A percentile compares a stretch with the other conserved stretches of the same genome.
phyloP scores from a whole-genome alignment of 2,113 vertebrate species.

The Gallinago media region DNA sequence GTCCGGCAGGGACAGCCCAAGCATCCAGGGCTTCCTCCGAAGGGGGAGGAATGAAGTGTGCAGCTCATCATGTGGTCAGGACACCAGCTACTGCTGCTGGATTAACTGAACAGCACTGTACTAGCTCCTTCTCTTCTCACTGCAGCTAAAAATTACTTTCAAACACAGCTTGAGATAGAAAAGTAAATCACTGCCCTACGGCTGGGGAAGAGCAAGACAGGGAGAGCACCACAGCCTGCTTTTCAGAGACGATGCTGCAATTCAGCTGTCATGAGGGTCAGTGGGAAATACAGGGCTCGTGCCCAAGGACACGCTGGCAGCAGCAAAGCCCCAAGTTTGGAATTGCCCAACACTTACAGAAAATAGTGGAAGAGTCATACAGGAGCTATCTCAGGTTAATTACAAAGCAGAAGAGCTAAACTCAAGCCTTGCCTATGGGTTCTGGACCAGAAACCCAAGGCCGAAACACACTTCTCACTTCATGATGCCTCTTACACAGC shows the following conservation, averaged over 20 bases:
- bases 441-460: background rate
- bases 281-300: background rate
- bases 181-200: background rate
- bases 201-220: background rate
- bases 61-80: background rate
- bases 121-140: background rate
- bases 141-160: slow-evolving; percentile 13
- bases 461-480: background rate
- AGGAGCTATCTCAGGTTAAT: background rate
- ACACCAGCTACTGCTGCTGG: background rate
- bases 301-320: background rate
- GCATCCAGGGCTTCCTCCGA: background rate
- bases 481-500: fast-evolving
- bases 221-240: background rate
- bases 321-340: background rate
- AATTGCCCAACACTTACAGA: background rate
- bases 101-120: background rate
- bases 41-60: background rate
- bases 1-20: background rate
- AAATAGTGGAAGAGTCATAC: background rate
- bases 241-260: background rate
- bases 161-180: slow-evolving; percentile 18
- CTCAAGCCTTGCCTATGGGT: background rate
- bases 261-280: background rate
- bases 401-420: background rate